phyloP scores from a whole-genome alignment of 2,888 invertebrate genomes.

The Sphinx pinastri region DNA sequence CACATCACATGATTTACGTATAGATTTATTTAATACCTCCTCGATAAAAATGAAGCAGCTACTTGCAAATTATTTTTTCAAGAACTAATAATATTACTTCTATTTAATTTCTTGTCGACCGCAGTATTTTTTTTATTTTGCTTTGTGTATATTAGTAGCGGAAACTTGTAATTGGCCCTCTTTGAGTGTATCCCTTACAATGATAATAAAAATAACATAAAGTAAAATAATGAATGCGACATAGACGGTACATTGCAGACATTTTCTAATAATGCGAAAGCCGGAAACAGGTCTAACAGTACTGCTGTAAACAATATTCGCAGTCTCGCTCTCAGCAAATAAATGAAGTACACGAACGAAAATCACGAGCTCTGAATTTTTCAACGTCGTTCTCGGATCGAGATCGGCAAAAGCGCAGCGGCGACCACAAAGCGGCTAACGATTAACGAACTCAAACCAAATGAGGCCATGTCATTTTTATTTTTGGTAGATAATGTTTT shows the following conservation, averaged over 20 bases:
- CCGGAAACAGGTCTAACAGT: slow-evolving; percentile 55
- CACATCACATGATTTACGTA: no score
- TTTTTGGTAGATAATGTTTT: slow-evolving; percentile 52
- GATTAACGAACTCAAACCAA: slow-evolving; percentile 73
- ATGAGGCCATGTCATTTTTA: slow-evolving; percentile 70
- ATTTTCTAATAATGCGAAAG: slow-evolving; percentile 35
- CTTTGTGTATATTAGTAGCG: no score
- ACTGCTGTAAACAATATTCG: slow-evolving; percentile 68
- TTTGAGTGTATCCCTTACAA: no score
- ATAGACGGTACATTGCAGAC: slow-evolving; percentile 33
- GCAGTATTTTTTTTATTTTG: no score
- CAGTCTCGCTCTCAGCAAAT: slow-evolving; percentile 59
- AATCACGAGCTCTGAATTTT: slow-evolving; percentile 80
- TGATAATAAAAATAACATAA: neutral
- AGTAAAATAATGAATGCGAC: slow-evolving; percentile 17
- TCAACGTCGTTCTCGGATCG: slow-evolving; percentile 74
- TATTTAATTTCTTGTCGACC: no score
- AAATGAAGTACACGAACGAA: slow-evolving; percentile 78
- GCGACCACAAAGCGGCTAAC: slow-evolving; percentile 71
- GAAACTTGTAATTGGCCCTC: no score
- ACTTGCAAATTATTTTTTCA: no score
- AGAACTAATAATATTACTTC: no score
- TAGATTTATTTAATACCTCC: no score
- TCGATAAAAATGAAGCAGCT: no score
- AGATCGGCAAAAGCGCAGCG: slow-evolving; percentile 64